Conservation (phyloP, 2,888 invertebrate species). For the Xestia sexstrigata region DNA sequence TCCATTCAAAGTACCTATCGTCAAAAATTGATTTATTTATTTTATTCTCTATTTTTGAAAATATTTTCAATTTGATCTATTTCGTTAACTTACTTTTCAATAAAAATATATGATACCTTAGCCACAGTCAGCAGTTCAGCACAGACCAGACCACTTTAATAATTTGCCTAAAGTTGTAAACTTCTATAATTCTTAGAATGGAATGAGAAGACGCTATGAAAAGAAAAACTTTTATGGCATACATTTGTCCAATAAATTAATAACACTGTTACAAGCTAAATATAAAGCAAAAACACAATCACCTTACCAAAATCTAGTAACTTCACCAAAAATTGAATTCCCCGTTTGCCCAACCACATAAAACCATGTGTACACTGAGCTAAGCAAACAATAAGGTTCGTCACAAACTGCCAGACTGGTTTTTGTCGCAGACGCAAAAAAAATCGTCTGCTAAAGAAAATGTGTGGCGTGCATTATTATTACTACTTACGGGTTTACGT, state of each 20-base stretch:
- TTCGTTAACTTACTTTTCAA: neutral
- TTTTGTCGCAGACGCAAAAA: slow-evolving; percentile 64
- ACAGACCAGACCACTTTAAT: neutral
- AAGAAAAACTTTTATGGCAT: neutral
- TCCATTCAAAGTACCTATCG: neutral
- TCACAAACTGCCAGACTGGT: slow-evolving; percentile 61
- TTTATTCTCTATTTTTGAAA: neutral
- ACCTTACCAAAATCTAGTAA: slow-evolving; percentile 4
- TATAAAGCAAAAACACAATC: neutral
- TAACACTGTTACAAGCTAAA: neutral
- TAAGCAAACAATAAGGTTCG: slow-evolving; percentile 58
- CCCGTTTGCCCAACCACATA: slow-evolving; percentile 29
- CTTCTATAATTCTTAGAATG: neutral
- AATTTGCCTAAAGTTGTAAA: neutral
- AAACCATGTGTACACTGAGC: slow-evolving; percentile 52
- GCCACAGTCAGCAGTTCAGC: neutral
- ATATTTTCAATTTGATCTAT: neutral
- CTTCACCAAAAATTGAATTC: neutral
- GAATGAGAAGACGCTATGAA: neutral
- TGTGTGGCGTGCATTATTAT: slow-evolving; percentile 56
- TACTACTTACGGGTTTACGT: slow-evolving; percentile 46
- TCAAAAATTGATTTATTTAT: neutral
- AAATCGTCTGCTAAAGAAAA: slow-evolving; percentile 63
- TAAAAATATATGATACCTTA: neutral
- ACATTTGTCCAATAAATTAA: neutral